Conservation (phyloP, 2,888 invertebrate genomes). For the Ellobium chinense region DNA sequence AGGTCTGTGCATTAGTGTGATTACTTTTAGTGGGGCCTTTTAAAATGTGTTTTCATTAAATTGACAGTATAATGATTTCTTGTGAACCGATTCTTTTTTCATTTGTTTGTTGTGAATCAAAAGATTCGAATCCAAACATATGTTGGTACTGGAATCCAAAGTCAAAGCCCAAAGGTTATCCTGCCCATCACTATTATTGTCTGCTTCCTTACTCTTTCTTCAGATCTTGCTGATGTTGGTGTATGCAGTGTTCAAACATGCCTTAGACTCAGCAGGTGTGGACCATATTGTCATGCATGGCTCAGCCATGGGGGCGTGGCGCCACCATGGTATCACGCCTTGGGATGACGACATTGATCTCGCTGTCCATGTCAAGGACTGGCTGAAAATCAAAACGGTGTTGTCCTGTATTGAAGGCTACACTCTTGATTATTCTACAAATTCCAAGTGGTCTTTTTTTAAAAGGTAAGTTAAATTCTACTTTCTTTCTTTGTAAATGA, state of each 20-base stretch:
- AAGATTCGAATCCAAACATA: too few relatives aligned
- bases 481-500: not conserved
- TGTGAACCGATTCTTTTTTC: too few relatives aligned
- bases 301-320: constrained; percentile 39
- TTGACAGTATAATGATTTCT: too few relatives aligned
- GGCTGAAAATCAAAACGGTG: constrained; percentile 1
- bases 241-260: constrained; percentile 30
- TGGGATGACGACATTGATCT: constrained; percentile 43
- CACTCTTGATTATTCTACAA: constrained; percentile 19
- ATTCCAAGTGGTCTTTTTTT: constrained; percentile 33
- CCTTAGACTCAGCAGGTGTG: constrained; percentile 4
- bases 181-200: too few relatives aligned
- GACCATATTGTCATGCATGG: constrained; percentile 38
- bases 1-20: too few relatives aligned
- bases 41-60: too few relatives aligned
- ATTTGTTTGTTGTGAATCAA: too few relatives aligned
- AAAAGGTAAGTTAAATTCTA: constrained; percentile 1
- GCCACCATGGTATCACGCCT: constrained; percentile 34
- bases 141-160: too few relatives aligned
- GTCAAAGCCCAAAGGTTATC: too few relatives aligned
- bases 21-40: too few relatives aligned
- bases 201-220: too few relatives aligned
- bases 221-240: constrained; percentile 8
- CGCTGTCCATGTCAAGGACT: constrained; percentile 25
- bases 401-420: constrained; percentile 34